Conservation (phyloP, 2,888 invertebrate genomes). For the Melanargia galathea region DNA sequence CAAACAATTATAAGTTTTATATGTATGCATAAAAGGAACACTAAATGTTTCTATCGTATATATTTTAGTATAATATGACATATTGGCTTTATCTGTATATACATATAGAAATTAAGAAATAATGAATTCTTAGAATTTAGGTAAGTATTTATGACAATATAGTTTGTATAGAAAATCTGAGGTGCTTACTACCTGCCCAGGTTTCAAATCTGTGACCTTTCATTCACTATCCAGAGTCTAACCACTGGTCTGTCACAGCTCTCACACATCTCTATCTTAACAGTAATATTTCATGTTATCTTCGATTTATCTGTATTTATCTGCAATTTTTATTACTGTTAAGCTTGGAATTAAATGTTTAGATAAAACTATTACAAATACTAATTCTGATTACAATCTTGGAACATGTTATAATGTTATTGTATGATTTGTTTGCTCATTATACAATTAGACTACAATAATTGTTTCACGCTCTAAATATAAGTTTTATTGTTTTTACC, state of each 20-base stretch:
- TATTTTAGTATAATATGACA: too few relatives aligned
- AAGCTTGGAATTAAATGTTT: constrained; percentile 33
- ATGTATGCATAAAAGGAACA: too few relatives aligned
- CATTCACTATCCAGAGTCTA: neutral
- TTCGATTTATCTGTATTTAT: constrained; percentile 12
- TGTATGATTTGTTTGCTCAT: neutral
- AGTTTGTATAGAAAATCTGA: too few relatives aligned
- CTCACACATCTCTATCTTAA: neutral
- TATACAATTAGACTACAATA: neutral
- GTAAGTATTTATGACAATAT: too few relatives aligned
- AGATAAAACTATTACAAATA: constrained; percentile 16
- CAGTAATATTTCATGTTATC: neutral
- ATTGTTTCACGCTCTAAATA: neutral
- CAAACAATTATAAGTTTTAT: too few relatives aligned
- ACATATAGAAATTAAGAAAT: too few relatives aligned
- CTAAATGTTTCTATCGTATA: too few relatives aligned
- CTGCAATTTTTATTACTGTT: constrained; percentile 15
- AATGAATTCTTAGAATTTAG: too few relatives aligned
- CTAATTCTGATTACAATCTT: constrained; percentile 4
- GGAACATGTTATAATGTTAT: neutral
- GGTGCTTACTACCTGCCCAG: too few relatives aligned
- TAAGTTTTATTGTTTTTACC: too few relatives aligned
- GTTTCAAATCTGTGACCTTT: constrained; percentile 6
- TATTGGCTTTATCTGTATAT: too few relatives aligned
- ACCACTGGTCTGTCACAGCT: neutral